Conservation (phyloP, 2,113 vertebrate genomes). For the Orcinus orca region DNA sequence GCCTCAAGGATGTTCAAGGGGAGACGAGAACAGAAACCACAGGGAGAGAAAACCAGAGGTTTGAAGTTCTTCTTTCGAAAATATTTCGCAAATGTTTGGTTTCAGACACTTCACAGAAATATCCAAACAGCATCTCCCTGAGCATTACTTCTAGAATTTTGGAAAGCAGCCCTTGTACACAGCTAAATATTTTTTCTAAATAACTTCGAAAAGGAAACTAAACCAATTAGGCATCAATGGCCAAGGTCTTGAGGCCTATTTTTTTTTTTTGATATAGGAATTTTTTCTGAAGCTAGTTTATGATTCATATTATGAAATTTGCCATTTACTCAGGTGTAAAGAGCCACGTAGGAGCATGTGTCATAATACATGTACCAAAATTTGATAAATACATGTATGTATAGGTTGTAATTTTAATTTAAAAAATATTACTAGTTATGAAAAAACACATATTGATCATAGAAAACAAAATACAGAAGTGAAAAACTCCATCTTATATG, state of each 20-base stretch:
- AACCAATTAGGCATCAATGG: neutral
- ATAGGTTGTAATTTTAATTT: neutral
- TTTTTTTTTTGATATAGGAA: neutral
- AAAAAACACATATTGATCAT: neutral
- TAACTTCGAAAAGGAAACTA: slow-evolving; percentile 13
- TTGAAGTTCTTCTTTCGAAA: neutral
- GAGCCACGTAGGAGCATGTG: neutral
- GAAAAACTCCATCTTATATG: neutral
- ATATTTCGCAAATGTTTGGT: neutral
- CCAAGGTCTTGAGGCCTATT: neutral
- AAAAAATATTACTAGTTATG: neutral
- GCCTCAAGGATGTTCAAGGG: neutral
- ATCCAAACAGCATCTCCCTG: neutral
- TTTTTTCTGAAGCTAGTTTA: neutral
- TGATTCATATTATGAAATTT: neutral
- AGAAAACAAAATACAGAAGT: neutral
- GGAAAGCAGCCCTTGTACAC: neutral
- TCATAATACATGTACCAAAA: neutral
- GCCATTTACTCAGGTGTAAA: neutral
- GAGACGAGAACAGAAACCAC: neutral
- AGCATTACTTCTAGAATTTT: neutral
- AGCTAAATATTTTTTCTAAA: slow-evolving; percentile 15
- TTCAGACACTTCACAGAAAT: neutral
- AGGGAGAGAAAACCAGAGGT: neutral
- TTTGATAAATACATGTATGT: neutral